Evolutionary conservation across 2,797 vertebrate species (phyloP), one percentile per base, ranked within the genome.

Genomic region (Urosaurus nigricauda): DNA sequence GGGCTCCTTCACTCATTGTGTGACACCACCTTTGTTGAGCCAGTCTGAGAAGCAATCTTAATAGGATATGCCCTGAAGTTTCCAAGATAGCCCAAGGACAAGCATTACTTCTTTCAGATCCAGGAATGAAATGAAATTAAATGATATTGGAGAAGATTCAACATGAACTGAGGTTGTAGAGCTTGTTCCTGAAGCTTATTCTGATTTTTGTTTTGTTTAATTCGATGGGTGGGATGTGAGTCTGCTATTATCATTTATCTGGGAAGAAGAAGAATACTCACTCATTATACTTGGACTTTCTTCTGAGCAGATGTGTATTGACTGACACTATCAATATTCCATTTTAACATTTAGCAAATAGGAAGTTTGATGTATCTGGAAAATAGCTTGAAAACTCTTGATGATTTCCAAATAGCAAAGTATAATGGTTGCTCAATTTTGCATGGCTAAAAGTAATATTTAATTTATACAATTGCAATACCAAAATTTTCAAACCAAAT

Each of bases 331-430:
- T 21, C 87, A 82, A 91, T 51, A 35, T 65, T 83, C 14, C 84
- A 1, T 87, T 2, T 91, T 84, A 8, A 56, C 51, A 29, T 87
- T 65, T 79, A 88, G 35, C 35, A 85, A 63, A 0, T 37, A 90
- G 84, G 37, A 92, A 53, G 21, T 89, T 9, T 65, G 75, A 6
- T 12, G 79, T 84, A 53, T 91, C 92, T 95, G 86, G 88, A 92
- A 94, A 91, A 29, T 81, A 93, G 37, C n/a, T 51, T 92, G 91
- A 87, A 47, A 88, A 85, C 75, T 53, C 93, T 90, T 91, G 43
- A 29, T 21, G 87, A 83, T 83, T 88, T 92, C 92, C 26, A 43
- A 93, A 43, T 63, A 89, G 93, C 17, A 88, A 84, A 37, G 17
- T 58, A 84, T 90, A 83, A 24, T 73, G 75, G 79, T 88, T 92